Evolutionary conservation across 2,888 invertebrate genomes (phyloP).

Genomic region (Pseudococcus jackbeardsleyi): DNA sequence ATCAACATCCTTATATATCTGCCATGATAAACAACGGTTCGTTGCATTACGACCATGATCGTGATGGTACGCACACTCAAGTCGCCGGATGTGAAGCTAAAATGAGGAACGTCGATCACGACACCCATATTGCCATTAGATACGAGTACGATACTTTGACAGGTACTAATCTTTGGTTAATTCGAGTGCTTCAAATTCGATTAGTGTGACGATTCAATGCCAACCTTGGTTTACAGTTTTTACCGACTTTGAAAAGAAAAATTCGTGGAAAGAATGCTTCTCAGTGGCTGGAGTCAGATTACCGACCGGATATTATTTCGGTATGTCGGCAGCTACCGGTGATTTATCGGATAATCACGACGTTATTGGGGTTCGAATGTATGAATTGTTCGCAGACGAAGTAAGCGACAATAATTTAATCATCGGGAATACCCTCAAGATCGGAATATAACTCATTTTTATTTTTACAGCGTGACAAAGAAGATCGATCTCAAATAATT

Average conservation of each 20-base stretch:
- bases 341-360: constrained; percentile 98
- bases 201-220: not conserved
- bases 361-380: constrained; percentile 90
- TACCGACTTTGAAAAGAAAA: constrained; percentile 91
- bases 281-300: constrained; percentile 88
- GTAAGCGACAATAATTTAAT: constrained; percentile 67
- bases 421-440: not conserved
- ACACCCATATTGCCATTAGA: constrained; percentile 90
- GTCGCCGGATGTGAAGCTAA: constrained; percentile 97
- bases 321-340: constrained; percentile 95
- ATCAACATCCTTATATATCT: constrained; percentile 97
- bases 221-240: constrained; percentile 76
- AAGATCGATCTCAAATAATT: constrained; percentile 85
- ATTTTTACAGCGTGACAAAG: constrained; percentile 75
- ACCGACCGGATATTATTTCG: constrained; percentile 96
- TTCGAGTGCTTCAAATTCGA: not conserved
- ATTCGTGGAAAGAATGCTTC: constrained; percentile 95
- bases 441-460: constrained; percentile 3
- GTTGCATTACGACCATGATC: constrained; percentile 96
- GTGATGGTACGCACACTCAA: constrained; percentile 98
- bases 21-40: constrained; percentile 98
- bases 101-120: constrained; percentile 90
- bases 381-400: constrained; percentile 86
- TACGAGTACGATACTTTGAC: constrained; percentile 92
- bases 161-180: constrained; percentile 72